Conservation (phyloP, 2,888 invertebrate genomes). For the Hydrotaea cyrtoneurina region DNA sequence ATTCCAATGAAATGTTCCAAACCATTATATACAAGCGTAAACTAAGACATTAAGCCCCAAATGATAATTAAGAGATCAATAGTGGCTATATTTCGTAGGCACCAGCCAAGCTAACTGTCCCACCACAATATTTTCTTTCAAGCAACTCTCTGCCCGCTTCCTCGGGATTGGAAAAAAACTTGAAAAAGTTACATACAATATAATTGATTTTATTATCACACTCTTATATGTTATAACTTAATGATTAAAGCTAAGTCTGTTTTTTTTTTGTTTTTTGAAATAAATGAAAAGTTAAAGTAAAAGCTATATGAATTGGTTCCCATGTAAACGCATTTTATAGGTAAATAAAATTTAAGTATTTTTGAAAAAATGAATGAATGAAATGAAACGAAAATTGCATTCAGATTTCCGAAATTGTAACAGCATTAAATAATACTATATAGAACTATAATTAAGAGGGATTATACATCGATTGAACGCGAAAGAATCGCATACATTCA, state of each 20-base stretch:
- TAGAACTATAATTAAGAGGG: background rate
- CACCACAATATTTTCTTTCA: background rate
- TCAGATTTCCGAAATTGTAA: conserved; percentile 13
- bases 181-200: conserved; percentile 7
- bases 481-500: background rate
- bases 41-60: too few species aligned
- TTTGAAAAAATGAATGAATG: conserved; percentile 20
- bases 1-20: too few species aligned
- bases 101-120: too few species aligned
- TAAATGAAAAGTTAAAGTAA: conserved; percentile 10
- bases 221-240: conserved; percentile 20
- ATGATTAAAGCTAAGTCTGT: background rate
- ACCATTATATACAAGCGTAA: too few species aligned
- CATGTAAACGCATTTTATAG: background rate
- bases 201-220: conserved; percentile 35
- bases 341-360: conserved; percentile 18
- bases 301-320: conserved; percentile 12
- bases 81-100: too few species aligned
- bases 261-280: background rate
- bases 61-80: too few species aligned
- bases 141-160: background rate
- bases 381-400: conserved; percentile 12
- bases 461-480: background rate
- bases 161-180: conserved; percentile 11
- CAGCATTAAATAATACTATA: background rate